Base-by-base conservation (phyloP, 2,113 vertebrate genomes). In the Triplophysa tibetana region DNA sequence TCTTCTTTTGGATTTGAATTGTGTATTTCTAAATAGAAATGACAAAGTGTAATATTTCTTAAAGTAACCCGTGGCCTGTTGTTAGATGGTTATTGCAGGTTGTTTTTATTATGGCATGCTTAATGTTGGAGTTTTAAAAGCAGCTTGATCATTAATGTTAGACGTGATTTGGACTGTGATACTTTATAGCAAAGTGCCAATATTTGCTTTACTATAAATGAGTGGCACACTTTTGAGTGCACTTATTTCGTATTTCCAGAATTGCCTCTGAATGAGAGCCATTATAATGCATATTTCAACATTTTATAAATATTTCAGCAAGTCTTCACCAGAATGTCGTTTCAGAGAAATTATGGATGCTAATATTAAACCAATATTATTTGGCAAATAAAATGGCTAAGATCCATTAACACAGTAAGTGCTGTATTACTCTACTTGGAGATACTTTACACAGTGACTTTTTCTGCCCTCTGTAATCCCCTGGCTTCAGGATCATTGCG, bases 401-500 rank as follows among this genome's bases (percentile, higher is more conserved):
- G 24, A 74, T 61, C 21, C 10, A 29, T 48, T 12, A 38, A 24
- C 24, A 24, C 16, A 24, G 45, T 17, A 16, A 58, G 7, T 9
- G 0, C 8, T 58, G 54, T 58, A 2, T 9, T 10, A 21, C 50
- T 52, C 16, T 19, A 52, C 50, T 19, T 54, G 2, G 50, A 7
- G 50, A 54, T 6, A 38, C 48, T n/a, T 50, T 69, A 43, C 45
- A 26, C 61, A 69, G 60, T 62, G 84, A 62, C 85, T 87, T 78
- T 78, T 79, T 83, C 85, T 78, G 84, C 82, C 85, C 43, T 81
- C 82, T 81, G 65, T 89, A 88, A 89, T 89, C 90, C 87, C 48
- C 41, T 85, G 85, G 52, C 81, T 85, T 89, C 86, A 85, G 81
- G 29, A 80, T 87, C 86, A 88, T 88, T 82, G 81, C 83, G 88